phyloP scores from a whole-genome alignment of 2,888 invertebrate genomes.

The Meganola albula region DNA sequence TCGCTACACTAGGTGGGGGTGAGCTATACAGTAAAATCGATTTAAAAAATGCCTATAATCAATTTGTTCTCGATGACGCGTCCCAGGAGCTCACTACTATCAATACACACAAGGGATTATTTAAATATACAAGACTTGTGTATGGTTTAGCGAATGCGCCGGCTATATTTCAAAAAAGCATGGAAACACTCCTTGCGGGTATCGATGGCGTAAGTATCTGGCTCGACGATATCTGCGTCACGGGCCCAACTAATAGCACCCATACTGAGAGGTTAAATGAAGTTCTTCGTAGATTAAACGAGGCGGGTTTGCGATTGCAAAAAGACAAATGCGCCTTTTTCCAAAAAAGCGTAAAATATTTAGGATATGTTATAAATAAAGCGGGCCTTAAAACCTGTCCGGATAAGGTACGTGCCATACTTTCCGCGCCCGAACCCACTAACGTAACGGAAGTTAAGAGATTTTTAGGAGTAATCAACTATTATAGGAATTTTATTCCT shows the following conservation, averaged over 20 bases:
- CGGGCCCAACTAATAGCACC: conserved; percentile 6
- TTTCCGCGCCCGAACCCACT: conserved; percentile 17
- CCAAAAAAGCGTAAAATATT: conserved; percentile 1
- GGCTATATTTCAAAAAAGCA: conserved; percentile 38
- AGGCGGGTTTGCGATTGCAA: conserved; percentile 13
- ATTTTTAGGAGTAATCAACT: conserved; percentile 28
- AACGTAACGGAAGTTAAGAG: conserved; percentile 20
- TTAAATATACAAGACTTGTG: conserved; percentile 28
- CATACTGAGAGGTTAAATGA: conserved; percentile 13
- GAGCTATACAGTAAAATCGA: conserved; percentile 2
- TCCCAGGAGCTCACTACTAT: conserved; percentile 25
- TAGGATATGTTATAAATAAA: conserved; percentile 12
- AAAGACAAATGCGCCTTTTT: conserved; percentile 5
- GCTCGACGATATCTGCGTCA: conserved; percentile 29
- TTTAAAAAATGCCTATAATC: conserved; percentile 18
- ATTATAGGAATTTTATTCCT: conserved; percentile 29
- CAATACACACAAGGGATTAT: conserved; percentile 31
- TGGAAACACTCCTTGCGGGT: conserved; percentile 27
- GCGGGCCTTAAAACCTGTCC: background rate
- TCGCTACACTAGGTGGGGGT: conserved; percentile 1
- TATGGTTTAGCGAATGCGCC: conserved; percentile 36
- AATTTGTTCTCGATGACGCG: conserved; percentile 8
- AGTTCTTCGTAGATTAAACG: conserved; percentile 16
- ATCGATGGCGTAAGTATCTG: conserved; percentile 24
- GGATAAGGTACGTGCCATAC: conserved; percentile 25